Evolutionary conservation across 2,888 invertebrate genomes (phyloP).

Genomic region (Ligdia adustata): DNA sequence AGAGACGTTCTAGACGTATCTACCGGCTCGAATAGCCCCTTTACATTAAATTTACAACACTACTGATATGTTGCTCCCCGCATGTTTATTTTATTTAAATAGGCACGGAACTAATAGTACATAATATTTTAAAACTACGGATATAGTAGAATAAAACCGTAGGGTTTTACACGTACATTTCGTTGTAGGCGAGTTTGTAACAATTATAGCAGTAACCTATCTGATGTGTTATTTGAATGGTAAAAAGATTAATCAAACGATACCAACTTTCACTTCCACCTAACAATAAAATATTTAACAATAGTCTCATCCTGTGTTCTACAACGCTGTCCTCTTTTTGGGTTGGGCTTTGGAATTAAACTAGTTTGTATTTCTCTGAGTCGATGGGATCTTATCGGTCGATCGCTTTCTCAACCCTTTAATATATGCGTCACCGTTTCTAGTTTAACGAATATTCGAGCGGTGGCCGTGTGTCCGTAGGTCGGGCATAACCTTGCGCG

Average conservation of each 20-base stretch:
- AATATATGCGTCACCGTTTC: constrained; percentile 67
- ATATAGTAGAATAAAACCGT: no score
- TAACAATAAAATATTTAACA: constrained; percentile 71
- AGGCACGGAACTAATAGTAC: no score
- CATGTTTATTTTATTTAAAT: no score
- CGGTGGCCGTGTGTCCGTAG: constrained; percentile 41
- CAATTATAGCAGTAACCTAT: constrained; percentile 67
- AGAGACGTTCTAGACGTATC: constrained; percentile 14
- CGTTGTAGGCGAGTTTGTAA: constrained; percentile 61
- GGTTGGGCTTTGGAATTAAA: constrained; percentile 66
- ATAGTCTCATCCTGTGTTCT: constrained; percentile 72
- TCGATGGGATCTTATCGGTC: constrained; percentile 68
- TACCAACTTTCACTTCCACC: constrained; percentile 68
- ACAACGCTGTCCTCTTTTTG: constrained; percentile 69
- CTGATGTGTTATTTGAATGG: constrained; percentile 74
- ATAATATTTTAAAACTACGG: no score
- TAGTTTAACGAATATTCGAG: constrained; percentile 58
- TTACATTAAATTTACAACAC: constrained; percentile 2
- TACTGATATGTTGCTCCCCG: constrained; percentile 9
- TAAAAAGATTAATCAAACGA: constrained; percentile 77
- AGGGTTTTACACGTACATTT: constrained; percentile 22
- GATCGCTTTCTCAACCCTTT: constrained; percentile 79
- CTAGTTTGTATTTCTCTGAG: constrained; percentile 74
- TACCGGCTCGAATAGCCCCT: constrained; percentile 4
- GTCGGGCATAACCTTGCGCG: constrained; percentile 47